phyloP scores from a whole-genome alignment of 2,113 vertebrate species.

The Takifugu flavidus region DNA sequence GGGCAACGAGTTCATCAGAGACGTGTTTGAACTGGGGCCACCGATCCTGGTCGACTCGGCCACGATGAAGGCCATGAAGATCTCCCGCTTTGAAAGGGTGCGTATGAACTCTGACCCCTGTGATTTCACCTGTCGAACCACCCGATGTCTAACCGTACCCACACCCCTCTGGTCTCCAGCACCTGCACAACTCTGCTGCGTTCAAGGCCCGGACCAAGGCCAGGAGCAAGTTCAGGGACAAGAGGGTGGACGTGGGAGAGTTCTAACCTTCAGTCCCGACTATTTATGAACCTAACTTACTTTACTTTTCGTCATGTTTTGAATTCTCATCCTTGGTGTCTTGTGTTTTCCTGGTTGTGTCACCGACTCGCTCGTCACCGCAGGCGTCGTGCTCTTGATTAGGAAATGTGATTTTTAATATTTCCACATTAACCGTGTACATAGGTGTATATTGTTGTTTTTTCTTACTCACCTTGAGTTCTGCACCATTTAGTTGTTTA shows the following conservation, averaged over 20 bases:
- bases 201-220: slow-evolving; percentile 98
- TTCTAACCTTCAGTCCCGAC: slow-evolving; percentile 72
- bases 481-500: neutral
- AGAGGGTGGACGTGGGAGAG: slow-evolving; percentile 93
- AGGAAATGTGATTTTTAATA: slow-evolving; percentile 15
- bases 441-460: slow-evolving; percentile 37
- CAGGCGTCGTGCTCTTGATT: slow-evolving; percentile 7
- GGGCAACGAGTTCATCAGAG: slow-evolving; percentile 96
- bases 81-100: slow-evolving; percentile 93
- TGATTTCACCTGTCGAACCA: too few species aligned
- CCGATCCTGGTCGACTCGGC: slow-evolving; percentile 89
- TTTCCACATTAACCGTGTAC: slow-evolving; percentile 41
- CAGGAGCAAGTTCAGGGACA: slow-evolving; percentile 95
- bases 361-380: neutral
- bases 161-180: slow-evolving; percentile 64
- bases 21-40: slow-evolving; percentile 95
- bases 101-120: neutral
- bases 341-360: neutral
- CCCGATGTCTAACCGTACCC: neutral
- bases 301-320: neutral
- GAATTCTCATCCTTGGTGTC: neutral
- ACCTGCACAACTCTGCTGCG: slow-evolving; percentile 95
- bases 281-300: neutral
- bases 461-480: slow-evolving; percentile 8
- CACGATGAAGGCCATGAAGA: slow-evolving; percentile 92